phyloP scores from a whole-genome alignment of 2,888 invertebrate genomes.

The Cosmia trapezina region DNA sequence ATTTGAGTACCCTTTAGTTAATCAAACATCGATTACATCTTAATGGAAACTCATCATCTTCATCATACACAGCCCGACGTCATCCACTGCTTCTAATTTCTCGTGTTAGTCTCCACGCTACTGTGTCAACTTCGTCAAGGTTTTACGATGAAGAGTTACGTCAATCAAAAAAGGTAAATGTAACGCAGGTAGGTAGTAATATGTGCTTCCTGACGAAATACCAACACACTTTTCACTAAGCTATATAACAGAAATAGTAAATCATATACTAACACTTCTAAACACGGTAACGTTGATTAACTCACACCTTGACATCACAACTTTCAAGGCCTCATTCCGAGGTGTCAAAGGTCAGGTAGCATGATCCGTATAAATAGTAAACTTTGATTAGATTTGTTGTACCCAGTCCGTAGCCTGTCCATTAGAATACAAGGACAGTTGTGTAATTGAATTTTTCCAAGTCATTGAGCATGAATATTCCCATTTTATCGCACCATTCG shows the following conservation, averaged over 20 bases:
- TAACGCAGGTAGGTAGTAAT: background rate
- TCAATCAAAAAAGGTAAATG: background rate
- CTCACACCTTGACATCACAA: slow-evolving; percentile 52
- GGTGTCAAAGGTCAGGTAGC: slow-evolving; percentile 56
- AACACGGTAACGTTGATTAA: slow-evolving; percentile 31
- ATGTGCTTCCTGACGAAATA: background rate
- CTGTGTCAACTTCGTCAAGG: no score
- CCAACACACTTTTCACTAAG: slow-evolving; percentile 3
- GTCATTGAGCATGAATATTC: slow-evolving; percentile 73
- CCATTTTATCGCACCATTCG: slow-evolving; percentile 52
- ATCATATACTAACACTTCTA: slow-evolving; percentile 12
- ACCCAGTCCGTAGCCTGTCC: slow-evolving; percentile 66
- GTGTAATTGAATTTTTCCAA: slow-evolving; percentile 83
- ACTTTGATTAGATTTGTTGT: slow-evolving; percentile 78
- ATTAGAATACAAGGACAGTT: slow-evolving; percentile 80
- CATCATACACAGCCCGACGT: no score
- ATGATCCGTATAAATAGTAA: slow-evolving; percentile 64
- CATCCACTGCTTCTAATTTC: no score
- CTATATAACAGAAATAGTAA: slow-evolving; percentile 25
- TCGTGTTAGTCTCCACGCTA: no score
- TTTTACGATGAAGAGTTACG: no score
- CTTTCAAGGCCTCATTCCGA: slow-evolving; percentile 55
- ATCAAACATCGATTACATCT: no score
- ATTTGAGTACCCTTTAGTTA: background rate
- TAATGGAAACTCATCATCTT: no score